Percentiles rank a stretch among this genome's conserved stretches.
phyloP scores from a whole-genome alignment of 2,113 vertebrate genomes.

The Mobula birostris region DNA sequence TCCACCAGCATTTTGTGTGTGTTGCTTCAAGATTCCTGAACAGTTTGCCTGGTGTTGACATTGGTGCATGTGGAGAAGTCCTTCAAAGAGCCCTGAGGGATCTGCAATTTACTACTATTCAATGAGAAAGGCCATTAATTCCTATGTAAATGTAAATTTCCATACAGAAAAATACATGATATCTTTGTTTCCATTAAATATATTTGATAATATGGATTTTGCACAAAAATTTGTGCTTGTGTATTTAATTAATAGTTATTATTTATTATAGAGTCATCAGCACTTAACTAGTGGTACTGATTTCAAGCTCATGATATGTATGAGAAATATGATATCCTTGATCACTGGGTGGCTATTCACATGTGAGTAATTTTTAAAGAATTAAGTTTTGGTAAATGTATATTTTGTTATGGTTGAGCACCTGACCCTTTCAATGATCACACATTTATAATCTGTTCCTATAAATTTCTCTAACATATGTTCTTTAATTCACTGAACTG shows the following conservation, averaged over 20 bases:
- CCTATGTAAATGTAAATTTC: neutral
- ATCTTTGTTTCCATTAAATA: neutral
- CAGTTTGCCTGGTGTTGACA: neutral
- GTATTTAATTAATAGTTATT: neutral
- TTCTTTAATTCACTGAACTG: neutral
- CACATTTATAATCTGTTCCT: neutral
- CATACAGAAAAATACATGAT: neutral
- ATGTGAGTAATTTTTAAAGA: constrained; percentile 8
- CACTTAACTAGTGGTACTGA: neutral
- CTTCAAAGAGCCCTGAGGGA: neutral
- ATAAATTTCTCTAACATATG: neutral
- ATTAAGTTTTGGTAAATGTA: neutral
- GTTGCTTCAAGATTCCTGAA: neutral
- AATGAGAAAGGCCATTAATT: neutral
- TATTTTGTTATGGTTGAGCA: neutral
- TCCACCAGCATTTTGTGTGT: no score
- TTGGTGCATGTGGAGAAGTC: neutral
- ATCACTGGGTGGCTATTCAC: neutral
- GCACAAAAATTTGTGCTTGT: no score
- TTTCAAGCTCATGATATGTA: neutral
- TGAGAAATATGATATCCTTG: neutral
- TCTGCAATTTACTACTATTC: neutral
- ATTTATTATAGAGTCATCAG: neutral
- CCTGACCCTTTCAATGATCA: neutral
- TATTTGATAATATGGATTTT: neutral